Percentiles rank a stretch among this genome's conserved stretches.
These are phyloP conservation scores for Tokudaia tokunoshimensis DNA, from an alignment of 2,797 vertebrate genomes.

Conservation along the genomic window DNA sequence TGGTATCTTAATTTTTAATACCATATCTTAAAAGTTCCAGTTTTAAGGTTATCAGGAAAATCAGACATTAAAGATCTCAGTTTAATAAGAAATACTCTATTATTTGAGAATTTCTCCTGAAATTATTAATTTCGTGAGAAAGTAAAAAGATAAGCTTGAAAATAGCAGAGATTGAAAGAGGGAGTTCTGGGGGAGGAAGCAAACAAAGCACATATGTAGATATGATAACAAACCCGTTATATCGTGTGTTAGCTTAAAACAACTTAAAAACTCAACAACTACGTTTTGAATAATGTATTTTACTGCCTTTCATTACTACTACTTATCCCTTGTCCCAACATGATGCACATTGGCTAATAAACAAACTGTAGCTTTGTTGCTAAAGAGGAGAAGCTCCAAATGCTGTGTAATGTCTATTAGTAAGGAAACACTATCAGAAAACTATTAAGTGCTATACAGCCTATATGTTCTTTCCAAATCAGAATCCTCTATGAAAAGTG, in stretches of 20 bases:
- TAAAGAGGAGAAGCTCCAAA: neutral
- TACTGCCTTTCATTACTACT: conserved; percentile 24
- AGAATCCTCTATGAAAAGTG: conserved; percentile 71
- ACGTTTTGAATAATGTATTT: conserved; percentile 58
- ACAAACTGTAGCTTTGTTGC: neutral
- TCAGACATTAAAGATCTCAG: neutral
- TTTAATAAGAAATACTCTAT: conserved; percentile 45
- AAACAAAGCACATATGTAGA: neutral
- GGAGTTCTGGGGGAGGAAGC: neutral
- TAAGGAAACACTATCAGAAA: conserved; percentile 45
- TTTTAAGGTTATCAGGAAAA: conserved; percentile 39
- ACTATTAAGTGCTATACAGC: conserved; percentile 22
- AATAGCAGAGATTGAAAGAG: neutral
- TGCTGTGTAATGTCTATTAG: conserved; percentile 19
- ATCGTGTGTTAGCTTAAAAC: neutral
- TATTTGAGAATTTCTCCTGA: conserved; percentile 1
- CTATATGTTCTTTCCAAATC: conserved; percentile 58
- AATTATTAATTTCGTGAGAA: conserved; percentile 76
- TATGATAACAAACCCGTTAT: neutral
- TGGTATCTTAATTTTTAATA: conserved; percentile 63
- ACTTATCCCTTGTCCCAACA: neutral
- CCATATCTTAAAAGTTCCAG: neutral
- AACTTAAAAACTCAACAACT: neutral
- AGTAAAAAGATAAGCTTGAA: conserved; percentile 42
- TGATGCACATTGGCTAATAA: conserved; percentile 30